Percentiles rank a stretch among this genome's conserved stretches.
phyloP scores from a whole-genome alignment of 1,140 invertebrate genomes.

The Cheumatopsyche charites region DNA sequence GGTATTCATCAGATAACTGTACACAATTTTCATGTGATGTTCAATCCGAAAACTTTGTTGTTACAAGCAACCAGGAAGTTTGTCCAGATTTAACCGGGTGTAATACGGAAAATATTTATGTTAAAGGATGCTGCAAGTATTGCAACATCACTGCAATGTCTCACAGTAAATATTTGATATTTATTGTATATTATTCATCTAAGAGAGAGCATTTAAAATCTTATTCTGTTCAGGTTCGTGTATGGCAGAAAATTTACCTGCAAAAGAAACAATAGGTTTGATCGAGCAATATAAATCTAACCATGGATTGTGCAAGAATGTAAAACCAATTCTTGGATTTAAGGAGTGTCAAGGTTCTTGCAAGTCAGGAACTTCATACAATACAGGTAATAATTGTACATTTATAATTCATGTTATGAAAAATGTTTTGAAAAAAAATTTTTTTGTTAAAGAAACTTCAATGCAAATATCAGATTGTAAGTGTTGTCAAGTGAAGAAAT shows the following conservation, averaged over 20 bases:
- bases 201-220: background rate
- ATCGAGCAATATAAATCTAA: slow-evolving; percentile 55
- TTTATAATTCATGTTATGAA: too few species aligned
- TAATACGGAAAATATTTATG: slow-evolving; percentile 60
- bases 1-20: slow-evolving; percentile 72
- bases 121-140: slow-evolving; percentile 69
- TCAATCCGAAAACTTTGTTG: slow-evolving; percentile 59
- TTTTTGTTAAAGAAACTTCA: slow-evolving; percentile 60
- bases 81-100: slow-evolving; percentile 71
- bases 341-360: slow-evolving; percentile 72
- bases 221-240: slow-evolving; percentile 60
- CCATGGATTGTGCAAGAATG: slow-evolving; percentile 69
- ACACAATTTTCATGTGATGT: slow-evolving; percentile 65
- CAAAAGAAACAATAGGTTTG: slow-evolving; percentile 62
- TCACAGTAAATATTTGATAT: slow-evolving; percentile 54
- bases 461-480: slow-evolving; percentile 62
- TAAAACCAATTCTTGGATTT: slow-evolving; percentile 62
- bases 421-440: background rate
- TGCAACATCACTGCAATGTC: slow-evolving; percentile 63
- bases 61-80: slow-evolving; percentile 60
- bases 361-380: slow-evolving; percentile 69
- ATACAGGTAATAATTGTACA: slow-evolving; percentile 60
- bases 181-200: too few species aligned
- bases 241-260: slow-evolving; percentile 59
- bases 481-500: slow-evolving; percentile 65